Base-by-base conservation (phyloP, 2,888 invertebrate species). In the Caenorhabditis macrosperma region DNA sequence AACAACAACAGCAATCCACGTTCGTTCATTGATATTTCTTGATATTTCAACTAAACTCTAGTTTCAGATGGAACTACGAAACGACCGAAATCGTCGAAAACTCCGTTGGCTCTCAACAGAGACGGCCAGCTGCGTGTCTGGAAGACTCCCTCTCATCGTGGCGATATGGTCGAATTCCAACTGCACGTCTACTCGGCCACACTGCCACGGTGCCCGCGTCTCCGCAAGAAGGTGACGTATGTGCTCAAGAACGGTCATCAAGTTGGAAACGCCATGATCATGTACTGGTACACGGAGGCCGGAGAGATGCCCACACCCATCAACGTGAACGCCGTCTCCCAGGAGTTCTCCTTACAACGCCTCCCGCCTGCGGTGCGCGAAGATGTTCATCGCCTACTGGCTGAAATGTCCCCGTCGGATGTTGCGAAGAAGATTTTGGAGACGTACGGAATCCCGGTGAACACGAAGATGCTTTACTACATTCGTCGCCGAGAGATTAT, bases 131-230 rank as follows among this genome's bases (percentile, higher is more conserved):
- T 82, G 17, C 64, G 82, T 24, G 78, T 80, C 12, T 67, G 77
- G 60, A 67, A 74, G 20, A 78, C 77, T n/a, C 74, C 74, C 4
- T 28, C 63, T 10, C 30, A 44, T 30, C 67, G 66, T 3, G 30
- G 38, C 12, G 75, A 78, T 10, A 17, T 30, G 3, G 38, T 71
- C 28, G 83, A 82, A 48, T 83, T 71, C 63, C 78, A 81, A 54
- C 71, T 85, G 20, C 84, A 85, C 54, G 63, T 79, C 22, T 86
- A 86, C 71, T 72, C 80, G 20, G 85, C 86, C 1, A 84, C 84
- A 7, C 66, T 86, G 48, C 84, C 84, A 10, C 44, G 86, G 26
- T 81, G 78, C 52, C 82, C 80, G n/a, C 67, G 86, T 35, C 78
- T 86, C 10, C 83, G 81, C 46, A 86, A 86, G 66, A 79, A 79